Evolutionary conservation across 1,140 invertebrate genomes (phyloP), one percentile per base, ranked within the genome.

Genomic region (Choristoneura fumiferana): DNA sequence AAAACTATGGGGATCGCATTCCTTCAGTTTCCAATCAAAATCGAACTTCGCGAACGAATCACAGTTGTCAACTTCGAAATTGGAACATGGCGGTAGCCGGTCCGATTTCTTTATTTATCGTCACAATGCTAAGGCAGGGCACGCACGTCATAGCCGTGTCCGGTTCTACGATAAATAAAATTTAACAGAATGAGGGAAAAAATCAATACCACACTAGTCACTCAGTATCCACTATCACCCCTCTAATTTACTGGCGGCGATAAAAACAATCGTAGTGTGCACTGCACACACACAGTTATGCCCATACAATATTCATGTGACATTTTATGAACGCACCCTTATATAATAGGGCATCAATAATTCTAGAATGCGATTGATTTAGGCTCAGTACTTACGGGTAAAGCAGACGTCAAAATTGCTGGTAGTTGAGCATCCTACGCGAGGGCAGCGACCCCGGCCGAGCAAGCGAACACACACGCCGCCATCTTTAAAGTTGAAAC

Each of bases 121-220:
- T 38, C 39, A 62, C n/a, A n/a, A n/a, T n/a, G n/a, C n/a, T n/a
- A 37, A 34, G 29, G 56, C 58, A 29, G 49, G 36, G 59, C 65
- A 53, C 71, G 63, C 71, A 78, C 78, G 84, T 84, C 77, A 84
- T 72, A 67, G 68, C 62, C 58, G n/a, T 66, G 67, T 57, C 57
- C 78, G 76, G 78, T 82, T n/a, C n/a, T n/a, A n/a, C 85, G 84
- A 88, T 88, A 86, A 86, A 88, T 85, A 82, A 85, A 88, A 86
- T 88, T 88, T 86, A 84, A 86, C 85, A 82, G 83, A 84, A 88
- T 88, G 85, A 84, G 81, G 85, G 85, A 88, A 88, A 87, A 88
- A 88, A 88, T 88, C 84, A 84, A 88, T 88, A 88, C 79, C 54
- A 67, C 73, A 76, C 76, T 76, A 83, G n/a, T n/a, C n/a, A n/a